These are phyloP conservation scores for Drosophila novamexicana DNA, from an alignment of 1,140 invertebrate genomes.

Conservation along the genomic window DNA sequence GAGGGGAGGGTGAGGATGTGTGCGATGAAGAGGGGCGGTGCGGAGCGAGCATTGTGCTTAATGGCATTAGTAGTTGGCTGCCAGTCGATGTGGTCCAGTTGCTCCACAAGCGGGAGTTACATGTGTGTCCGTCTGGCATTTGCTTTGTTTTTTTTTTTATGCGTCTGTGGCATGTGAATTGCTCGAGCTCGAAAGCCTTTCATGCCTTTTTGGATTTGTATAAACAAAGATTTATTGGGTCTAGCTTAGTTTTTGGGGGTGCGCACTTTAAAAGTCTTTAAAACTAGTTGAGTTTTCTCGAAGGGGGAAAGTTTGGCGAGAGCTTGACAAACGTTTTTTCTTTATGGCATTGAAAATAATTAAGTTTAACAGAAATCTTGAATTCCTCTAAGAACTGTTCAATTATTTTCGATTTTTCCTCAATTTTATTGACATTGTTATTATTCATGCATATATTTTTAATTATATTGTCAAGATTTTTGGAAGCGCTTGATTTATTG, in stretches of 20 bases:
- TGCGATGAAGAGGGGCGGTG: not conserved
- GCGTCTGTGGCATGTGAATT: slow-evolving; percentile 52
- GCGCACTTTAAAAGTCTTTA: slow-evolving; percentile 20
- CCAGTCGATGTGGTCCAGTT: slow-evolving; percentile 35
- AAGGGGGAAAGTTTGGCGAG: not conserved
- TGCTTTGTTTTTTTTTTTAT: slow-evolving; percentile 13
- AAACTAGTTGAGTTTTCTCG: slow-evolving; percentile 21
- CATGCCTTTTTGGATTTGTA: slow-evolving; percentile 75
- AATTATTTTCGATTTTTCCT: not conserved
- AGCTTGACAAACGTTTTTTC: not conserved
- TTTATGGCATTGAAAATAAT: not conserved
- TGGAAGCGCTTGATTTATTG: not conserved
- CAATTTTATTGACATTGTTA: not conserved
- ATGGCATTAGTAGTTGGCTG: slow-evolving; percentile 53
- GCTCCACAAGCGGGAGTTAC: slow-evolving; percentile 48
- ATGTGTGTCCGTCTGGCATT: slow-evolving; percentile 44
- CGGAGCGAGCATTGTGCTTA: slow-evolving; percentile 43
- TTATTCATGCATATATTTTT: not conserved
- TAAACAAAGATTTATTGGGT: slow-evolving; percentile 81
- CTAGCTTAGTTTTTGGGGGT: slow-evolving; percentile 32
- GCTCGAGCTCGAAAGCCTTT: slow-evolving; percentile 65
- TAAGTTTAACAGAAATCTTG: slow-evolving; percentile 15
- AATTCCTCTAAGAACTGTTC: not conserved
- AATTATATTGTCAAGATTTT: not conserved
- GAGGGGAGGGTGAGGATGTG: not conserved